A percentile compares a stretch with the other conserved stretches of the same genome.
phyloP scores from a whole-genome alignment of 2,888 invertebrate genomes.

The Agrilus cyanescens region DNA sequence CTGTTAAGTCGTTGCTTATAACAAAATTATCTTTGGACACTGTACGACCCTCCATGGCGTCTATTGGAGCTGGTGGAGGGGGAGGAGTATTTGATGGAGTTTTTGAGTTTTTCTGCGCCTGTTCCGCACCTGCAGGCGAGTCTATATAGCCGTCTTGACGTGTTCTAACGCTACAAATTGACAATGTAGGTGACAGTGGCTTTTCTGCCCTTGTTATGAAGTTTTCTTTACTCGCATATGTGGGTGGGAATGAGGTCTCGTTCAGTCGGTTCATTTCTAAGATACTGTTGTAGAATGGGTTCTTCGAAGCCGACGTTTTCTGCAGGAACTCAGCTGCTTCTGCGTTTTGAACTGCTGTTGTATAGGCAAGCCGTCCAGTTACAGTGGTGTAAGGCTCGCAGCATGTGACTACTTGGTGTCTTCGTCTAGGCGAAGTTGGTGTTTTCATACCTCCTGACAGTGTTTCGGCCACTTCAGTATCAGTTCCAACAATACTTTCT shows the following conservation, averaged over 20 bases:
- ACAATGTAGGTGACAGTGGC: constrained; percentile 48
- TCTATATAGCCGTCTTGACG: constrained; percentile 50
- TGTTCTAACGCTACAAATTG: constrained; percentile 52
- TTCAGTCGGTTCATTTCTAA: constrained; percentile 38
- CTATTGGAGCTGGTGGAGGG: constrained; percentile 71
- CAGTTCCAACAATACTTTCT: constrained; percentile 47
- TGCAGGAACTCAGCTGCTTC: constrained; percentile 31
- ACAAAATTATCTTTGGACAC: constrained; percentile 25
- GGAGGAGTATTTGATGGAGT: constrained; percentile 45
- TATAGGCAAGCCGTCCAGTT: constrained; percentile 52
- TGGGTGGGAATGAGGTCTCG: constrained; percentile 39
- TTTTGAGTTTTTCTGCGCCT: constrained; percentile 3
- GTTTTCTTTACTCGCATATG: constrained; percentile 41
- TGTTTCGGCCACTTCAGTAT: constrained; percentile 52
- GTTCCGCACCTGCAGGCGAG: constrained; percentile 20
- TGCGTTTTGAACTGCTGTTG: constrained; percentile 51
- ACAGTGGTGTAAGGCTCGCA: constrained; percentile 53
- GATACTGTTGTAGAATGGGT: constrained; percentile 33
- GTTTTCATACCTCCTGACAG: constrained; percentile 39
- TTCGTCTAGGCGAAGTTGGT: constrained; percentile 45
- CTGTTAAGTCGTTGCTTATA: neutral
- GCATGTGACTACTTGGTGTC: constrained; percentile 44
- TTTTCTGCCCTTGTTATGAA: constrained; percentile 43
- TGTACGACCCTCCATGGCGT: constrained; percentile 43
- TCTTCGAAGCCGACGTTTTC: constrained; percentile 26